These are phyloP conservation scores for Melipona beecheii DNA, from an alignment of 2,888 invertebrate genomes.

Conservation along the genomic window DNA sequence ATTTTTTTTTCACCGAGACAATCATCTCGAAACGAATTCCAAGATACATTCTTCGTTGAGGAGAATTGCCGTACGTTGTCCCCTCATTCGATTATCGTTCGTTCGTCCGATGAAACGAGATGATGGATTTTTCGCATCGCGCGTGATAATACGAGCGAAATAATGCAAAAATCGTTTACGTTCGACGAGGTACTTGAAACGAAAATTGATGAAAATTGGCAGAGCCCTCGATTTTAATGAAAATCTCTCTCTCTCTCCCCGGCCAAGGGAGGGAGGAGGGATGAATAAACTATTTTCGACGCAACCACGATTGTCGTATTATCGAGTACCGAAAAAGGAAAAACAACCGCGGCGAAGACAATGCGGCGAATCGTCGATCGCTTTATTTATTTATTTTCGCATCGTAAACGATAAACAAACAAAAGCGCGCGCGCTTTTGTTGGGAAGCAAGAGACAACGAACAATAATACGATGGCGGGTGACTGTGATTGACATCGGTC, in stretches of 20 bases:
- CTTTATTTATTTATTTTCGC: conserved; percentile 4
- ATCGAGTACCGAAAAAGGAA: neutral
- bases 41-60: too few species aligned
- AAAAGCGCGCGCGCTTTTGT: conserved; percentile 9
- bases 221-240: neutral
- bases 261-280: too few species aligned
- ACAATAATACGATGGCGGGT: neutral
- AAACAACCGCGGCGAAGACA: neutral
- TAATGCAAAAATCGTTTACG: neutral
- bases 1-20: too few species aligned
- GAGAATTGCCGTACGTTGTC: too few species aligned
- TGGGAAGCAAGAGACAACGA: neutral
- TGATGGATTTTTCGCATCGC: too few species aligned
- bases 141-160: too few species aligned
- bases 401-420: neutral
- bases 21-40: too few species aligned
- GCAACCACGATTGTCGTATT: neutral
- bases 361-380: neutral
- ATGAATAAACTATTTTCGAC: too few species aligned
- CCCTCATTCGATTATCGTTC: too few species aligned
- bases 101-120: too few species aligned
- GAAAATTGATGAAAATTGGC: neutral
- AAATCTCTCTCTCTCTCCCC: neutral
- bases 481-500: conserved; percentile 11
- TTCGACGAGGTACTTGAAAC: neutral